Evolutionary conservation across 2,888 invertebrate genomes (phyloP), one percentile per base, ranked within the genome.

Genomic region (Synanthedon andrenaeformis): DNA sequence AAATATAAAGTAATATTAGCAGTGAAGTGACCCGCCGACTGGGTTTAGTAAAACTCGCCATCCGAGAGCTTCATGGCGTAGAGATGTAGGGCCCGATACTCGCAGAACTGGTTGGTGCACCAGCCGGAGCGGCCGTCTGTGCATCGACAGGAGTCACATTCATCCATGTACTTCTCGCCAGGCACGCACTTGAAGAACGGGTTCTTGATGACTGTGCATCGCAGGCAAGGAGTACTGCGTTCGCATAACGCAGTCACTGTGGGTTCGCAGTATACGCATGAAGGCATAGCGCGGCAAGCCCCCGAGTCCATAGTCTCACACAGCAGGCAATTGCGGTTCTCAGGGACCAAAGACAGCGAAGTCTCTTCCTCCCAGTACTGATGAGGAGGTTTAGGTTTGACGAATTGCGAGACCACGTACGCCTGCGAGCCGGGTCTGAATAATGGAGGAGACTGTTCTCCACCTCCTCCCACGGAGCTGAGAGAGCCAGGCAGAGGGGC

Each of bases 121-220:
- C 86, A 82, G 56, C 87, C 87, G 28, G 67, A 61, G 66, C 74
- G 80, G 3, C 87, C 86, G 61, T 87, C 87, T 0, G 77, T 76
- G 69, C 87, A 87, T 59, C 86, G 82, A 67, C 86, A 87, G 1
- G 84, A 83, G 69, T 84, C 85, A 53, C 87, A 87, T 63, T 87
- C 87, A 58, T 86, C 86, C 87, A 87, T 87, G 66, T 87, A 87
- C 70, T 85, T 85, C 76, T 87, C 87, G 0, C 87, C 86, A 0
- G 86, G 86, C 52, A 73, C 73, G 72, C 87, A 87, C 57, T 82
- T 82, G 81, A 87, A 87, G 82, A 87, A 86, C 3, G 87, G 86
- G 60, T 87, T 87, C 73, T 86, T 85, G 58, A 87, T 85, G 58
- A 87, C 86, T 83, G 82, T 79, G 55, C 84, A 85, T n/a, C 86